Percentiles rank a stretch among this genome's conserved stretches.
These are phyloP conservation scores for Papilio dardanus DNA, from an alignment of 1,140 invertebrate genomes.

Conservation along the genomic window DNA sequence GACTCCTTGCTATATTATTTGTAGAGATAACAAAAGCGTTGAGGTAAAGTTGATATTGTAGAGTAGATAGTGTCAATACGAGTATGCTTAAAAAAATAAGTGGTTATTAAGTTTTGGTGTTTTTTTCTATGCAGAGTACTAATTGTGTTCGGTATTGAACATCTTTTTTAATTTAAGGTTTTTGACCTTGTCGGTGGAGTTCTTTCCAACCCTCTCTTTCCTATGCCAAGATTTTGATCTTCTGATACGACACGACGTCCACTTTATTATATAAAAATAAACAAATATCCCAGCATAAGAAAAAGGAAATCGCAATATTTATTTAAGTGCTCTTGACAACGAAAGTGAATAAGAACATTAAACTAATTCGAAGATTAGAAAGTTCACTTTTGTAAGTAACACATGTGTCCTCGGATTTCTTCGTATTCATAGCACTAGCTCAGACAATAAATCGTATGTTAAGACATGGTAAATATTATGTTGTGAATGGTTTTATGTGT, in stretches of 20 bases:
- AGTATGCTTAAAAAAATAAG: no score
- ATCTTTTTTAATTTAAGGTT: no score
- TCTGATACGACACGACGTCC: no score
- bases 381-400: constrained; percentile 40
- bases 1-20: background rate
- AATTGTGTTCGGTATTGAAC: no score
- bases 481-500: constrained; percentile 77
- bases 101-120: no score
- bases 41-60: no score
- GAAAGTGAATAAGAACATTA: constrained; percentile 13
- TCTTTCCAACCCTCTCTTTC: no score
- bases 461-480: constrained; percentile 71
- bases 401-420: constrained; percentile 54
- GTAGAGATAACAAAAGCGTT: background rate
- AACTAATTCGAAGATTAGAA: constrained; percentile 28
- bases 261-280: no score
- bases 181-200: no score
- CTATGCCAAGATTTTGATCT: no score
- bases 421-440: constrained; percentile 47
- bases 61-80: no score
- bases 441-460: constrained; percentile 79
- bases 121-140: no score
- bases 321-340: constrained; percentile 2
- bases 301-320: constrained; percentile 6
- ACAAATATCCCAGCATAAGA: background rate